A percentile compares a stretch with the other conserved stretches of the same genome.
Evolutionary conservation across 1,140 invertebrate genomes (phyloP).

Genomic region (Bicyclus anynana): DNA sequence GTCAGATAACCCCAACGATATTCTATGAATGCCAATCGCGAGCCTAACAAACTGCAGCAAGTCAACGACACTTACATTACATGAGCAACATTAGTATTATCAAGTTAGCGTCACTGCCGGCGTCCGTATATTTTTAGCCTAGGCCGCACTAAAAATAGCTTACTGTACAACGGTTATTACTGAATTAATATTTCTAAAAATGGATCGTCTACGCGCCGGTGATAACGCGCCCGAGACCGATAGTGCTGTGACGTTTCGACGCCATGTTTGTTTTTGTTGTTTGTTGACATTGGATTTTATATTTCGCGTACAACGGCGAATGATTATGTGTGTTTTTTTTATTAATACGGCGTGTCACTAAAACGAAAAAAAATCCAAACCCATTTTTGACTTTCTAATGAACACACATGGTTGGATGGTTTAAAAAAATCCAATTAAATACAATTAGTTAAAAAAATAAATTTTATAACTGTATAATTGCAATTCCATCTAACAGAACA

Average conservation of each 20-base stretch:
- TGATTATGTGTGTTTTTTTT: background rate
- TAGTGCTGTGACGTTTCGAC: constrained; percentile 59
- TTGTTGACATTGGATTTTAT: constrained; percentile 22
- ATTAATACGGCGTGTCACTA: too few relatives aligned
- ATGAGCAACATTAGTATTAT: constrained; percentile 71
- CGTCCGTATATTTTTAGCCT: constrained; percentile 72
- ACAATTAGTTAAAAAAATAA: too few relatives aligned
- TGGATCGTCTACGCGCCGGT: constrained; percentile 66
- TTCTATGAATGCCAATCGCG: constrained; percentile 49
- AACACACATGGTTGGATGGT: too few relatives aligned
- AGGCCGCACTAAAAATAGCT: constrained; percentile 73
- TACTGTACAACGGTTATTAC: constrained; percentile 69
- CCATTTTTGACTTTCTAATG: too few relatives aligned
- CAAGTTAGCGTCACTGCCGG: constrained; percentile 65
- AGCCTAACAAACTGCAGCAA: constrained; percentile 59
- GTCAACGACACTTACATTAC: constrained; percentile 68
- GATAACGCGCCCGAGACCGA: constrained; percentile 67
- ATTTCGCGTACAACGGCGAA: background rate
- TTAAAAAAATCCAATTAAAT: too few relatives aligned
- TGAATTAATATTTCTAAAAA: constrained; percentile 78
- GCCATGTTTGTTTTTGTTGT: constrained; percentile 56
- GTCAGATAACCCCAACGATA: constrained; percentile 59
- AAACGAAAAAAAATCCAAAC: too few relatives aligned
- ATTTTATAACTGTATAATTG: too few relatives aligned
- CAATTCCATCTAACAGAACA: too few relatives aligned